A percentile compares a stretch with the other conserved stretches of the same genome.
These are phyloP conservation scores for Leptogaster cylindrica DNA, from an alignment of 2,888 invertebrate genomes.

Conservation along the genomic window DNA sequence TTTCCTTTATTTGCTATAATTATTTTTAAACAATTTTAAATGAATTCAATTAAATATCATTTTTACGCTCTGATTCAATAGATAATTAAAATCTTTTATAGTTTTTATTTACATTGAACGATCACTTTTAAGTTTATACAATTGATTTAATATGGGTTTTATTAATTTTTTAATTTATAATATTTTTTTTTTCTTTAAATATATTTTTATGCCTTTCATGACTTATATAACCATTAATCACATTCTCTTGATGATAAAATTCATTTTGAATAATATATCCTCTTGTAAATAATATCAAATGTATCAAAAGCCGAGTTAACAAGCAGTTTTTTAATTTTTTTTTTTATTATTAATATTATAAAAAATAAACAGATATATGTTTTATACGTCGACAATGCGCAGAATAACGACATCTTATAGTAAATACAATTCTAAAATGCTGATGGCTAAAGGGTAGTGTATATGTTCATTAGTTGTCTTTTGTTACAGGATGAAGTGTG, in stretches of 20 bases:
- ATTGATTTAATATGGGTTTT: slow-evolving; percentile 15
- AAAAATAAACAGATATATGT: slow-evolving; percentile 25
- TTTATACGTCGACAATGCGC: background rate
- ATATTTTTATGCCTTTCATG: slow-evolving; percentile 13
- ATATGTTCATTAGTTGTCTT: too few species aligned
- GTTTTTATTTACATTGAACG: slow-evolving; percentile 30
- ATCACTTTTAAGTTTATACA: slow-evolving; percentile 8
- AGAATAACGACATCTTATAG: slow-evolving; percentile 13
- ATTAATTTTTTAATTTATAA: slow-evolving; percentile 9
- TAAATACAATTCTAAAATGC: slow-evolving; percentile 12
- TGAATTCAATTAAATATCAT: slow-evolving; percentile 35
- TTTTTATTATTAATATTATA: slow-evolving; percentile 36
- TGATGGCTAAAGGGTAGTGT: too few species aligned
- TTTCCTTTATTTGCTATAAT: slow-evolving; percentile 27
- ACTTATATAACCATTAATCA: slow-evolving; percentile 39
- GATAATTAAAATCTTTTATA: slow-evolving; percentile 12
- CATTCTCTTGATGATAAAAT: slow-evolving; percentile 47
- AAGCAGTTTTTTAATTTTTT: slow-evolving; percentile 35
- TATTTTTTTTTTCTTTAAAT: slow-evolving; percentile 24
- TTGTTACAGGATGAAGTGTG: too few species aligned
- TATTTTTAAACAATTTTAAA: slow-evolving; percentile 33
- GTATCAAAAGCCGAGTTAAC: slow-evolving; percentile 44
- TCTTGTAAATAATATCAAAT: slow-evolving; percentile 37
- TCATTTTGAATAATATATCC: background rate
- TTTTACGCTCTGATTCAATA: slow-evolving; percentile 23